Conservation (phyloP, 2,797 vertebrate species). For the Esox lucius region DNA sequence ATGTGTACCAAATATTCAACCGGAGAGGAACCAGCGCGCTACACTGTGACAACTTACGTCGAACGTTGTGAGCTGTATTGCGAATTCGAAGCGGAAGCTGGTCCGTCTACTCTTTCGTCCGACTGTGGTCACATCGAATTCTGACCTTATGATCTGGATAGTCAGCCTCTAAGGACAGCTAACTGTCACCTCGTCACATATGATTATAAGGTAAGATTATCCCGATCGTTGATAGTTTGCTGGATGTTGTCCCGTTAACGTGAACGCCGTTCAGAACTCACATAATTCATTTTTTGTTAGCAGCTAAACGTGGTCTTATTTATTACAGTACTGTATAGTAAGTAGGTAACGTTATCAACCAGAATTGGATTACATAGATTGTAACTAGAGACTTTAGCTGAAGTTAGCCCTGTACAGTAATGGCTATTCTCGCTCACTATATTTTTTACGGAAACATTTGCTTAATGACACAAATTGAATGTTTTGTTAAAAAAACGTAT, state of each 20-base stretch:
- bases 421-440: neutral
- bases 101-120: conserved; percentile 65
- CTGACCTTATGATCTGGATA: conserved; percentile 47
- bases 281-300: neutral
- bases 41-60: neutral
- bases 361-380: neutral
- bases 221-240: neutral
- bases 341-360: neutral
- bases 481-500: neutral
- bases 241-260: neutral
- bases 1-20: neutral
- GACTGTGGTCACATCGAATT: conserved; percentile 30
- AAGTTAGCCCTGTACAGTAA: neutral
- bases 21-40: too few species aligned
- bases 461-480: neutral
- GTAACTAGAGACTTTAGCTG: neutral
- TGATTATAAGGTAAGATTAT: conserved; percentile 49
- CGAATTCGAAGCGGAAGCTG: conserved; percentile 42
- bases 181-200: conserved; percentile 16
- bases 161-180: conserved; percentile 1
- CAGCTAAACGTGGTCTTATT: neutral
- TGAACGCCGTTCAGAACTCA: neutral
- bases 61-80: neutral
- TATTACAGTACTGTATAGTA: neutral
- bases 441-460: neutral